Base-by-base conservation (phyloP, 2,113 vertebrate species). In the Tichodroma muraria region DNA sequence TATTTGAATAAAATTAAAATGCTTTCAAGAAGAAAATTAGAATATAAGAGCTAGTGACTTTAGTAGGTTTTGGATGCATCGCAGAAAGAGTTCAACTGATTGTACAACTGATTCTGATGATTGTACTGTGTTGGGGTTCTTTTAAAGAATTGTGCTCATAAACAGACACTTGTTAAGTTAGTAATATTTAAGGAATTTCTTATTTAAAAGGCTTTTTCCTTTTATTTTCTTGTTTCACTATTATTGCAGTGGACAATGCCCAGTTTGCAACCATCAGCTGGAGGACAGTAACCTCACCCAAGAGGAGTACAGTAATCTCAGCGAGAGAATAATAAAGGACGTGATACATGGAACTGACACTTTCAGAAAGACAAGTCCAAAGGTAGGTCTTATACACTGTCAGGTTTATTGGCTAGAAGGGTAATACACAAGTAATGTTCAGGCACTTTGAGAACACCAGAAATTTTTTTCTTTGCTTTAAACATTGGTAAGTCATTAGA, bases 351-450 rank as follows among this genome's bases (percentile, higher is more conserved):
- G 99, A 30, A 92, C 38, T 44, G 99, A 99, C 82, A 96, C 98
- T 75, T 99, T 99, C 49, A 98, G 96, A 25, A 99, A 99, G 97
- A 99, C 99, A 13, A 99, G 97, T 47, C 99, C 99, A 19, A 77
- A 98, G 98, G 99, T 99, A 65, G 80, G 97, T 87, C 50, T 68
- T 60, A 15, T 24, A 27, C 1, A 1, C 44, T 54, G 8, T 40
- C 68, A 35, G 40, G 13, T 47, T 77, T 28, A 7, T 45, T 80
- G 56, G 11, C 24, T 70, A 15, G n/a, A 45, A 73, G 25, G 23
- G 37, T 78, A 42, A 28, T n/a, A 19, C 2, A 21, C 13, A 45
- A 11, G 33, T 87, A 37, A n/a, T 56, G 30, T 64, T 71, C 16
- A 49, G 23, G 23, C 64, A 47, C 50, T 90, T 59, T 21, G 23